Conservation (phyloP, 2,888 invertebrate genomes). For the Phlogophora meticulosa region DNA sequence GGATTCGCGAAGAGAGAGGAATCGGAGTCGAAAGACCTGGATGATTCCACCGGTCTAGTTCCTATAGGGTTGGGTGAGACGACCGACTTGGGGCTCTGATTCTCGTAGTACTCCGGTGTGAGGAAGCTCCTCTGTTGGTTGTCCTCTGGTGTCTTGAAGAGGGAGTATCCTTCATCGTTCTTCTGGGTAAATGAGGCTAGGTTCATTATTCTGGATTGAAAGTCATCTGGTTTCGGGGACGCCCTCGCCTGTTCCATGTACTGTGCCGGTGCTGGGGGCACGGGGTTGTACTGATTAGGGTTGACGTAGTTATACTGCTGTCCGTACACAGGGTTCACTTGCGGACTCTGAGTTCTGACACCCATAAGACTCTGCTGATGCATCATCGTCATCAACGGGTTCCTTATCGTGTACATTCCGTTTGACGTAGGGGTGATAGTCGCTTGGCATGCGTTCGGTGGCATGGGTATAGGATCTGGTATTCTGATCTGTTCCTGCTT, state of each 20-base stretch:
- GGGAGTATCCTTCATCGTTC: slow-evolving; percentile 87
- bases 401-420: slow-evolving; percentile 96
- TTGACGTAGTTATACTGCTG: slow-evolving; percentile 81
- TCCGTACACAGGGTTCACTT: slow-evolving; percentile 72
- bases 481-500: slow-evolving; percentile 83
- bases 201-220: slow-evolving; percentile 83
- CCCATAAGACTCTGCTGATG: slow-evolving; percentile 86
- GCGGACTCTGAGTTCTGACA: slow-evolving; percentile 71
- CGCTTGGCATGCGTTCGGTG: slow-evolving; percentile 87
- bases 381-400: slow-evolving; percentile 92
- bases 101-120: slow-evolving; percentile 80
- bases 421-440: slow-evolving; percentile 89
- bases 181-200: slow-evolving; percentile 87
- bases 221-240: slow-evolving; percentile 78
- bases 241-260: slow-evolving; percentile 67
- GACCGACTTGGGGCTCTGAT: slow-evolving; percentile 77
- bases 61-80: slow-evolving; percentile 88
- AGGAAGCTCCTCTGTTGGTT: slow-evolving; percentile 79
- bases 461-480: slow-evolving; percentile 88
- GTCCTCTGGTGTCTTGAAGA: slow-evolving; percentile 83
- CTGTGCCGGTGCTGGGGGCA: slow-evolving; percentile 55
- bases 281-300: slow-evolving; percentile 76
- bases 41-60: slow-evolving; percentile 76
- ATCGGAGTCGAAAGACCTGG: slow-evolving; percentile 73
- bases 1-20: slow-evolving; percentile 82